Percentiles rank a stretch among this genome's conserved stretches.
phyloP scores from a whole-genome alignment of 2,113 vertebrate genomes.

The Myotis davidii region DNA sequence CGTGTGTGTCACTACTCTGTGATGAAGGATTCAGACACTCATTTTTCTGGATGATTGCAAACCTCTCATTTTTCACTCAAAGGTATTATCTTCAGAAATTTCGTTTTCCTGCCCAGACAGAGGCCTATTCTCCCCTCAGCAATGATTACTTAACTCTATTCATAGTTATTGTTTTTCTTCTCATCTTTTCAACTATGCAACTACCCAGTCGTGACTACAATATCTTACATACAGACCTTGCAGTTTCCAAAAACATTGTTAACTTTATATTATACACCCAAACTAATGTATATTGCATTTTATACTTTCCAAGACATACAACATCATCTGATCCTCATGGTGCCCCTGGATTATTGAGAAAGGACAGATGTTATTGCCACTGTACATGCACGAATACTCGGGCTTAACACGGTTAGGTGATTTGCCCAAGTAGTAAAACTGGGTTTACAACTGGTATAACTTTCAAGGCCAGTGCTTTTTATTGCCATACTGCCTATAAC shows the following conservation, averaged over 20 bases:
- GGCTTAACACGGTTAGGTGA: background rate
- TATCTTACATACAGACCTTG: background rate
- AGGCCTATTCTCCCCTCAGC: background rate
- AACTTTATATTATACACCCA: background rate
- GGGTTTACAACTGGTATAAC: background rate
- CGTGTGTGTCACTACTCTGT: background rate
- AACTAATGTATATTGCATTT: background rate
- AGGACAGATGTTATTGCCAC: background rate
- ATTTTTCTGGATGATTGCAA: slow-evolving; percentile 31
- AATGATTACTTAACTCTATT: slow-evolving; percentile 3
- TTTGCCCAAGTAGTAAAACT: background rate
- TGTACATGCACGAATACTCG: background rate
- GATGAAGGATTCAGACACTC: background rate
- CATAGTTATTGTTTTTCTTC: background rate
- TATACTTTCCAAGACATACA: background rate
- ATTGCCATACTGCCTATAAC: background rate
- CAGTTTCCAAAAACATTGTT: background rate
- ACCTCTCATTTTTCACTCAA: slow-evolving; percentile 50
- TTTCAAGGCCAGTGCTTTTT: background rate
- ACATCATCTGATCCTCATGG: background rate
- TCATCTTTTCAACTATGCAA: background rate
- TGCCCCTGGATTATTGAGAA: background rate
- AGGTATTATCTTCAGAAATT: slow-evolving; percentile 48
- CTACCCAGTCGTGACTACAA: background rate
- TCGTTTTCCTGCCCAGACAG: slow-evolving; percentile 34